Base-by-base conservation (phyloP, 2,113 vertebrate genomes). In the Spea bombifrons region DNA sequence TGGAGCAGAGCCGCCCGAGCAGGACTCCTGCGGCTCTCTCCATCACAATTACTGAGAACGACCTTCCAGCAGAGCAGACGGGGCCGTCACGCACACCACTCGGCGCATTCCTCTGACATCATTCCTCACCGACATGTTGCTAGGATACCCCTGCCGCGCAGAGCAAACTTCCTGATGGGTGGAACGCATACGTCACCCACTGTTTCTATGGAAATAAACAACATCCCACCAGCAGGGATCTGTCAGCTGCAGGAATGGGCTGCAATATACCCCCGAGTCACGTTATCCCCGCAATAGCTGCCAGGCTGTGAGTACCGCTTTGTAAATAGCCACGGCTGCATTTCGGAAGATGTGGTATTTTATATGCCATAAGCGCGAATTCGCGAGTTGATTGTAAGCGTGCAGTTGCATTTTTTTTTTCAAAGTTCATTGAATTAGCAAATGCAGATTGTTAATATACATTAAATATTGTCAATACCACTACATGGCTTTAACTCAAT, bases 271-370 rank as follows among this genome's bases (percentile, higher is more conserved):
- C 64, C 64, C 52, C 17, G 9, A 66, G 64, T 8, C 12, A 12
- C 47, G 48, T 85, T 0, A 79, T 76, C 8, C 71, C 78, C 55
- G 76, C 81, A 4, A 78, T 85, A 15, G 81, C 72, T 45, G 75
- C 80, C 0, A 61, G 81, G 9, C 81, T 83, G 84, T 85, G 65
- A 79, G 82, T 45, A 59, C 8, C 10, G 15, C 4, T 8, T 13
- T 13, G 55, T 52, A 59, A 13, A 13, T 52, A 52, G 50, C 9
- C 50, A 10, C 9, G 50, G 9, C 9, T 1, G 50, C 50, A 52
- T 52, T 52, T 52, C 30, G 30, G 30, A 30, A 30, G 1, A 30
- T 30, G 30, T 30, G 30, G 30, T 30, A 30, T 30, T 2, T 30
- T 30, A 30, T 30, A 30, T 30, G 30, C 30, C 30, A 30, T 30